Conservation (phyloP, 2,888 invertebrate genomes). For the Poecilus cupreus region DNA sequence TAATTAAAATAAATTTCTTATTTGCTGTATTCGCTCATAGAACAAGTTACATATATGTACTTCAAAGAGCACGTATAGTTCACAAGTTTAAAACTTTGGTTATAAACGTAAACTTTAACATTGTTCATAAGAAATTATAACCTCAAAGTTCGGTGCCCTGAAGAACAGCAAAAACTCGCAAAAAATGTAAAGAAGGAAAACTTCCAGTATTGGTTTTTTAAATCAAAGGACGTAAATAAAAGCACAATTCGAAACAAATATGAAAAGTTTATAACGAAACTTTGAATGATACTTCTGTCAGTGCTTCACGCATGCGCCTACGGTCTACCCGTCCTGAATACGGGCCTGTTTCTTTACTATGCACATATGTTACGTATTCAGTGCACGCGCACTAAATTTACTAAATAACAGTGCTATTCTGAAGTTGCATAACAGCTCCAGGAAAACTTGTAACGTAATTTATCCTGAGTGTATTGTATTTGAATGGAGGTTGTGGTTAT, state of each 20-base stretch:
- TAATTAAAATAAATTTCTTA: no score
- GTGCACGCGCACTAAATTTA: conserved; percentile 26
- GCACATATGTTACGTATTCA: background rate
- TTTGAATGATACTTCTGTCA: background rate
- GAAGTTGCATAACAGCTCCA: conserved; percentile 19
- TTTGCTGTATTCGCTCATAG: no score
- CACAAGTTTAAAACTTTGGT: no score
- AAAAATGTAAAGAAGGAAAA: background rate
- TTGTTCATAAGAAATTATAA: background rate
- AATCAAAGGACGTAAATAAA: conserved; percentile 24
- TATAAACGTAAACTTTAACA: background rate
- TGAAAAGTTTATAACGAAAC: background rate
- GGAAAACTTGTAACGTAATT: conserved; percentile 25
- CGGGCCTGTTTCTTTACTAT: background rate
- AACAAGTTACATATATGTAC: no score
- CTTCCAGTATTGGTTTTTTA: background rate
- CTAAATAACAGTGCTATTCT: conserved; percentile 29
- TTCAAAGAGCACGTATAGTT: no score
- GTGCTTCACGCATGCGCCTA: background rate
- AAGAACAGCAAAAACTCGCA: background rate
- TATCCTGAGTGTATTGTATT: conserved; percentile 21
- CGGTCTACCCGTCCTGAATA: background rate
- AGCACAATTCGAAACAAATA: conserved; percentile 1
- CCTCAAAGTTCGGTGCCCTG: background rate
- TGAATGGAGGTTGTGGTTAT: background rate